Evolutionary conservation across 2,797 vertebrate species (phyloP).

Genomic region (Taeniopygia guttata): DNA sequence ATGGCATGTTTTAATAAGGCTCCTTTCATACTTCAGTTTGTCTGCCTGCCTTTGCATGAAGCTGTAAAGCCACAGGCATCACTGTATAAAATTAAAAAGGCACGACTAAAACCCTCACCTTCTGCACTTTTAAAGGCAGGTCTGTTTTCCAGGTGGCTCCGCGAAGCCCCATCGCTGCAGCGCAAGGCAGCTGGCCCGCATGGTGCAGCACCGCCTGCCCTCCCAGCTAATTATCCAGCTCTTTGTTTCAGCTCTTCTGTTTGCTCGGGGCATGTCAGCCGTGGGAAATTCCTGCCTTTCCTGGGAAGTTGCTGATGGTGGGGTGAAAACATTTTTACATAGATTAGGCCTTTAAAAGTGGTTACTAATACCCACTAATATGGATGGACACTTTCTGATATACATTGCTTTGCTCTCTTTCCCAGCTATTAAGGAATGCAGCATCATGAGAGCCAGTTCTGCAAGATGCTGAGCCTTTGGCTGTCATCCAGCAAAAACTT

Average conservation of each 20-base stretch:
- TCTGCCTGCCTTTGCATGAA: conserved; percentile 56
- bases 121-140: conserved; percentile 15
- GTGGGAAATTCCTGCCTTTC: conserved; percentile 48
- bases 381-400: conserved; percentile 42
- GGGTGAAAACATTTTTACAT: not conserved
- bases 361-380: conserved; percentile 44
- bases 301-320: conserved; percentile 11
- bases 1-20: conserved; percentile 64
- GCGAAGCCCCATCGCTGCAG: not conserved
- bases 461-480: conserved; percentile 62
- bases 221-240: conserved; percentile 5
- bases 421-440: conserved; percentile 58
- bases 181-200: not conserved
- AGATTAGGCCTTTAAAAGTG: conserved; percentile 53
- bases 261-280: conserved; percentile 14
- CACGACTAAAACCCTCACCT: conserved; percentile 24
- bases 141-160: conserved; percentile 53
- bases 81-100: conserved; percentile 54
- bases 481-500: conserved; percentile 58
- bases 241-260: conserved; percentile 18
- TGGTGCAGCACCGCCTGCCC: not conserved
- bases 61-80: conserved; percentile 62
- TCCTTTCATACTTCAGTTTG: conserved; percentile 58
- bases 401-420: conserved; percentile 22
- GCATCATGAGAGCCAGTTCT: conserved; percentile 60